Conservation (phyloP, 2,113 vertebrate species). For the Oreochromis tanganicae region DNA sequence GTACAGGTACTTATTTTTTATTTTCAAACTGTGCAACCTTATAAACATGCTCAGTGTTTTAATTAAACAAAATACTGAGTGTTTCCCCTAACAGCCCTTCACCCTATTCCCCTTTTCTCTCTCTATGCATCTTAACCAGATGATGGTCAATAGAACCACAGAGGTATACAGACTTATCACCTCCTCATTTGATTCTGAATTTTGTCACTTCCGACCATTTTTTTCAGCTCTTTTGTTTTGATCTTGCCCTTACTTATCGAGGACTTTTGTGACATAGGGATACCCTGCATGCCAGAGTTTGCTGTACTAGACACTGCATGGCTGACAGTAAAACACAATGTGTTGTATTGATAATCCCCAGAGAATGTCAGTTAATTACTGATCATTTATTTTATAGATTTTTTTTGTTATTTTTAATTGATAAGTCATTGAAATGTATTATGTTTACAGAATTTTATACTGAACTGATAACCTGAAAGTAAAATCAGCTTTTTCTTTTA, state of each 20-base stretch:
- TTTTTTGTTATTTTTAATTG: neutral
- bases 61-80: neutral
- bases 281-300: conserved; percentile 37
- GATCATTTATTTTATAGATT: neutral
- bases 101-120: conserved; percentile 63
- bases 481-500: neutral
- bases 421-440: neutral
- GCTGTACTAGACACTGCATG: conserved; percentile 43
- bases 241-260: neutral
- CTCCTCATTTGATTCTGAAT: neutral
- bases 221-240: conserved; percentile 22
- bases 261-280: neutral
- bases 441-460: neutral
- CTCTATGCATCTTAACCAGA: conserved; percentile 81
- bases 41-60: conserved; percentile 7
- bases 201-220: conserved; percentile 20
- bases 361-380: neutral
- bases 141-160: conserved; percentile 99
- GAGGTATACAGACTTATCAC: conserved; percentile 81
- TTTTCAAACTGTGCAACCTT: neutral
- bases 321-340: conserved; percentile 16
- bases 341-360: neutral
- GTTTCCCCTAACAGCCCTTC: conserved; percentile 47
- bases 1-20: neutral
- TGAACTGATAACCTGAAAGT: neutral